These are phyloP conservation scores for Phragmatobia fuliginosa DNA, from an alignment of 2,888 invertebrate genomes.

Conservation along the genomic window DNA sequence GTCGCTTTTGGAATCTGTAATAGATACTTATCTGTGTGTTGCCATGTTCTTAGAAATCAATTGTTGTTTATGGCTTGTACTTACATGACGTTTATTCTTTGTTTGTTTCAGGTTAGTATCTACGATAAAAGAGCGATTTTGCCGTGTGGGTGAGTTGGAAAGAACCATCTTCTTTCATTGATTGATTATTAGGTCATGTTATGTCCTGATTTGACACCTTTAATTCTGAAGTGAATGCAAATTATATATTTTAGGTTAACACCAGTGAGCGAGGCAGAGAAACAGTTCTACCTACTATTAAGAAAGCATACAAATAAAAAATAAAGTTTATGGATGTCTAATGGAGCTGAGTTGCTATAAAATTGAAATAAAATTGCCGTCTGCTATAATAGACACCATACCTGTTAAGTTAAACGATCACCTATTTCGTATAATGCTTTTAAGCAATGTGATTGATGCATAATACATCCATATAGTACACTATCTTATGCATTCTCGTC, in stretches of 20 bases:
- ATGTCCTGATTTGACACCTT: background rate
- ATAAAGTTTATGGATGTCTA: background rate
- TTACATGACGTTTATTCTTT: conserved; percentile 11
- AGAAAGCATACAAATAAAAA: background rate
- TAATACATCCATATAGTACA: conserved; percentile 27
- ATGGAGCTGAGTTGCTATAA: background rate
- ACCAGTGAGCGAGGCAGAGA: background rate
- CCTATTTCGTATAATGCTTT: conserved; percentile 55
- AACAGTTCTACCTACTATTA: background rate
- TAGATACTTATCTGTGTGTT: background rate
- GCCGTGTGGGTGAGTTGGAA: conserved; percentile 8
- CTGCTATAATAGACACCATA: background rate
- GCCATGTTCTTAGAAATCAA: conserved; percentile 2
- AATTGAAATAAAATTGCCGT: background rate
- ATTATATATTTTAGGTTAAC: background rate
- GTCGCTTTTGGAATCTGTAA: conserved; percentile 7
- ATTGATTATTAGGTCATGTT: background rate
- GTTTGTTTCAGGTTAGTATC: conserved; percentile 26
- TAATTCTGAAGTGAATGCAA: background rate
- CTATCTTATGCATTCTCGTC: conserved; percentile 40
- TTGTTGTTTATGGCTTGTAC: background rate
- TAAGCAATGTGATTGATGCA: conserved; percentile 45
- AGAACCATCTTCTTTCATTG: background rate
- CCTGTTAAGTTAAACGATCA: conserved; percentile 42
- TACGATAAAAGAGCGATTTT: background rate